Conservation (phyloP, 1,140 invertebrate genomes). For the Propsilocerus akamusi region DNA sequence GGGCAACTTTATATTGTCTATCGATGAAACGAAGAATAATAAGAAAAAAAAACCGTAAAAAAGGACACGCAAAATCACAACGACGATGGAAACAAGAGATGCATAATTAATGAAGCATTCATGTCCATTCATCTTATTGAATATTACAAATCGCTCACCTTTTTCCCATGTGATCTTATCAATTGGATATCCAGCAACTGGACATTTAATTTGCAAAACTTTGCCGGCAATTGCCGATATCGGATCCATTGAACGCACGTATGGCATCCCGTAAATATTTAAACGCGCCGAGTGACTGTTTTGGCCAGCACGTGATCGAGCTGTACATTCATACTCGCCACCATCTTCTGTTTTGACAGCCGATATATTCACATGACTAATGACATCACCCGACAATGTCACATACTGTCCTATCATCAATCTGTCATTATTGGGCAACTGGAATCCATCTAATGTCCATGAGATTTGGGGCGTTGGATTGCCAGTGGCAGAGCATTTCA, state of each 20-base stretch:
- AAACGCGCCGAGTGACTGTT: slow-evolving; percentile 36
- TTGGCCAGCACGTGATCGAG: slow-evolving; percentile 40
- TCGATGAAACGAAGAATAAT: slow-evolving; percentile 11
- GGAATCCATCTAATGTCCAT: slow-evolving; percentile 62
- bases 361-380: slow-evolving; percentile 55
- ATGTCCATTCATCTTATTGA: not conserved
- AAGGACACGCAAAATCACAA: not conserved
- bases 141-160: slow-evolving; percentile 26
- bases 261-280: slow-evolving; percentile 47
- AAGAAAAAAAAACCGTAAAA: slow-evolving; percentile 9
- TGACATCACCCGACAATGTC: slow-evolving; percentile 44
- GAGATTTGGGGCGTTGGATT: slow-evolving; percentile 65
- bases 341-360: slow-evolving; percentile 48
- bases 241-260: slow-evolving; percentile 43
- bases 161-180: slow-evolving; percentile 42
- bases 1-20: slow-evolving; percentile 38
- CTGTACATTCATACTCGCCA: slow-evolving; percentile 49
- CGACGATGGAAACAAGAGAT: slow-evolving; percentile 6
- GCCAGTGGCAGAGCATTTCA: slow-evolving; percentile 67
- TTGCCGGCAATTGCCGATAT: slow-evolving; percentile 48
- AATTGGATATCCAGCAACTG: slow-evolving; percentile 51
- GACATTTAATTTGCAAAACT: slow-evolving; percentile 40
- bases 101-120: not conserved
- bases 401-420: slow-evolving; percentile 45
- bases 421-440: slow-evolving; percentile 34